A percentile compares a stretch with the other conserved stretches of the same genome.
phyloP scores from a whole-genome alignment of 2,797 vertebrate species.

The Pachyuromys duprasi region DNA sequence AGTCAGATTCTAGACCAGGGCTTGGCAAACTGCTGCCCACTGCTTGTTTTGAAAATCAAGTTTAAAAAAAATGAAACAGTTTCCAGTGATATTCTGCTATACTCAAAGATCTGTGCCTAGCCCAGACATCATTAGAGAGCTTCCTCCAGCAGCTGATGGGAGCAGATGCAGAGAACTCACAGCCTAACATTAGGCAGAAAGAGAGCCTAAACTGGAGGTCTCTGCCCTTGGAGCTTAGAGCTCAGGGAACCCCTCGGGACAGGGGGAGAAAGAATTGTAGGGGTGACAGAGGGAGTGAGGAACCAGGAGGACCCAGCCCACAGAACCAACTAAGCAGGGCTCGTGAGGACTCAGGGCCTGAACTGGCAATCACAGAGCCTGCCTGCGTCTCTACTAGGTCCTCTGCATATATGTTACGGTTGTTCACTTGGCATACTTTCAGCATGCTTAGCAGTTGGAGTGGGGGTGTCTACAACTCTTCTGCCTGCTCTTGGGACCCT shows the following conservation, averaged over 20 bases:
- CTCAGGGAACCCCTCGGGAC: not conserved
- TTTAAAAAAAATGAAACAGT: not conserved
- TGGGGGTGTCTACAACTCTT: not conserved
- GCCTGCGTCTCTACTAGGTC: not conserved
- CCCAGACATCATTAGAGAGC: not conserved
- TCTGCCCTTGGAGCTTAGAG: not conserved
- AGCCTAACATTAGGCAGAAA: not conserved
- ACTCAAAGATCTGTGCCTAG: not conserved
- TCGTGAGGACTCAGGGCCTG: not conserved
- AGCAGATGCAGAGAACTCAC: not conserved
- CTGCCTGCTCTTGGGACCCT: not conserved
- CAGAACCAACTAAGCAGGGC: not conserved
- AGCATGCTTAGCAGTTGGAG: no score
- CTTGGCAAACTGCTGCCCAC: not conserved
- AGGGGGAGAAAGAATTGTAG: not conserved
- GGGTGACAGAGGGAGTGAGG: not conserved
- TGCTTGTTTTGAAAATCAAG: conserved; percentile 17
- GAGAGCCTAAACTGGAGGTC: not conserved
- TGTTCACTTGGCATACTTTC: not conserved
- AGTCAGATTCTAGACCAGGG: not conserved
- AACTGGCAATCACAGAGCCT: not conserved
- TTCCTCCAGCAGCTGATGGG: not conserved
- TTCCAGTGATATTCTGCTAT: not conserved
- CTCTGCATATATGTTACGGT: not conserved
- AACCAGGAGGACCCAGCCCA: not conserved